Evolutionary conservation across 2,113 vertebrate species (phyloP), one percentile per base, ranked within the genome.

Genomic region (Bujurquina vittata): DNA sequence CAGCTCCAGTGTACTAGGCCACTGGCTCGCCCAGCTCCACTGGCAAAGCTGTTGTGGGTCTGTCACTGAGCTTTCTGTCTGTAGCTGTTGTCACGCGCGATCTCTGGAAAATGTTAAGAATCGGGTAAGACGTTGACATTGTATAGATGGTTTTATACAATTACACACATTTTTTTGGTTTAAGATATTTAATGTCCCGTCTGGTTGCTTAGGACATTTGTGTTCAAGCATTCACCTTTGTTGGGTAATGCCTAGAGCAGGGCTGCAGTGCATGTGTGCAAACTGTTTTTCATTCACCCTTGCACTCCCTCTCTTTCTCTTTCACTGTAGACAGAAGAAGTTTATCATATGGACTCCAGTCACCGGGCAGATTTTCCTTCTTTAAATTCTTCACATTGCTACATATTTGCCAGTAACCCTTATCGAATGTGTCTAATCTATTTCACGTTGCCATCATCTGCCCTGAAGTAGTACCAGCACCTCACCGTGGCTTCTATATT

Each of bases 1-100:
- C 73, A 88, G 63, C 83, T 83, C 12, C 79, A 69, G 54, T 87
- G 84, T 80, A 5, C 63, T 43, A 35, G 17, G 63, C 52, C 75
- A 31, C 17, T 1, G n/a, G 56, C 69, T 57, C 14, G 14, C 63
- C 26, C 54, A 29, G 74, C 37, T 67, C 29, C 60, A 52, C 80
- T 31, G 22, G 40, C 4, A 15, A 29, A 14, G 60, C 46, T 78
- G 11, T 65, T 69, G 35, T 74, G 23, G 56, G 40, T 67, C 31
- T 87, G 31, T 58, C n/a, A 6, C 11, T 11, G 46, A 56, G 9
- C 8, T 63, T 23, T 84, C n/a, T 63, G 26, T 74, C 7, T 9
- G 26, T 54, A 72, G 67, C 20, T 29, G 31, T 54, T 1, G n/a
- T 72, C 26, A 54, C 7, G 33, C 26, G n/a, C 7, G 10, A 31